These are phyloP conservation scores for Callyntrura guangdongensis DNA, from an alignment of 2,888 invertebrate genomes.

Conservation along the genomic window DNA sequence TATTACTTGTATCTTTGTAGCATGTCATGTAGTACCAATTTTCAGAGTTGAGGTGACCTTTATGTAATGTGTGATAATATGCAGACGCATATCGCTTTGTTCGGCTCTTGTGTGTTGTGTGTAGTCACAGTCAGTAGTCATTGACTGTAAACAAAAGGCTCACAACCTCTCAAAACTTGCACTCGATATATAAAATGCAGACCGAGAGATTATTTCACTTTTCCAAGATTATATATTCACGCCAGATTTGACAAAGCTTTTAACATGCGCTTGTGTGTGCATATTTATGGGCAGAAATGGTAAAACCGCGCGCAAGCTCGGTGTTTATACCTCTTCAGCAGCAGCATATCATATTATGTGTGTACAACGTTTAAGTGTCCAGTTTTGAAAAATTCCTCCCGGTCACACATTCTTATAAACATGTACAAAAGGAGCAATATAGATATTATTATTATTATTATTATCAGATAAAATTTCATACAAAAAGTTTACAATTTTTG, in stretches of 20 bases:
- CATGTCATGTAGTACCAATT: not conserved
- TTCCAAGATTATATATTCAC: conserved; percentile 22
- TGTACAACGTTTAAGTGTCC: too few species aligned
- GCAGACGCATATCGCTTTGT: not conserved
- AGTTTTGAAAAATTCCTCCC: too few species aligned
- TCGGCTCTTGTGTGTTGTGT: conserved; percentile 40
- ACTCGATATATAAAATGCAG: not conserved
- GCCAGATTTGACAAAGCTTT: not conserved
- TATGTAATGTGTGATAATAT: not conserved
- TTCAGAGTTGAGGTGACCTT: not conserved
- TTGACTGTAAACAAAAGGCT: conserved; percentile 40
- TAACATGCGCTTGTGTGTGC: not conserved
- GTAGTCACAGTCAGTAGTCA: too few species aligned
- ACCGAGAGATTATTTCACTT: not conserved
- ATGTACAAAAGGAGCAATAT: too few species aligned
- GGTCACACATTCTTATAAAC: too few species aligned
- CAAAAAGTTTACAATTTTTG: too few species aligned
- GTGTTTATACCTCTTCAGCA: too few species aligned
- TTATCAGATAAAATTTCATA: too few species aligned
- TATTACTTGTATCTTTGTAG: not conserved
- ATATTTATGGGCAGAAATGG: too few species aligned
- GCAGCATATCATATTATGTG: too few species aligned
- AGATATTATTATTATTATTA: too few species aligned
- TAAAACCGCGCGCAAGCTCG: too few species aligned
- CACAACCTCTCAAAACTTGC: not conserved